phyloP scores from a whole-genome alignment of 2,888 invertebrate genomes.

The Teinopalpus imperialis region DNA sequence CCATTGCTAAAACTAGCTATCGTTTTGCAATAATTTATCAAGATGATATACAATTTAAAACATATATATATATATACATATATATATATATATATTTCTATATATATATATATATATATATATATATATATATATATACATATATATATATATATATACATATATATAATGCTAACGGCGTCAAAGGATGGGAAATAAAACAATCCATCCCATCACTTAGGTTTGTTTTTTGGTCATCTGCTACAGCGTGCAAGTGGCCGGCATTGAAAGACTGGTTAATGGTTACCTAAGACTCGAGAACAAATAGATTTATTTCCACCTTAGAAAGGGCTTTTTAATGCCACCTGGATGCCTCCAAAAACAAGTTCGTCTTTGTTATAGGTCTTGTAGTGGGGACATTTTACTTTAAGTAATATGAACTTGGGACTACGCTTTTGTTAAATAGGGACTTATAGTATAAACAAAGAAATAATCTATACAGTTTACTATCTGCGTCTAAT shows the following conservation, averaged over 20 bases:
- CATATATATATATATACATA: no score
- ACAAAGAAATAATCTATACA: no score
- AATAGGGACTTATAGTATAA: slow-evolving; percentile 17
- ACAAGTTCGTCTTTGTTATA: slow-evolving; percentile 12
- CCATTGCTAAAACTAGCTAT: no score
- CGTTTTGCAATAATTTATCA: no score
- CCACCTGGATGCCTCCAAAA: slow-evolving; percentile 11
- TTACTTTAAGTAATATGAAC: slow-evolving; percentile 8
- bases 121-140: no score
- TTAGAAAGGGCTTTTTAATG: slow-evolving; percentile 20
- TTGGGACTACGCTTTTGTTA: neutral
- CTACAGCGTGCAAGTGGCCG: slow-evolving; percentile 73
- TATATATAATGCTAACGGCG: slow-evolving; percentile 50
- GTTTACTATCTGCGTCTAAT: no score
- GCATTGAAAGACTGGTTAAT: slow-evolving; percentile 57
- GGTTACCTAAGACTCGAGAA: slow-evolving; percentile 35
- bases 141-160: no score
- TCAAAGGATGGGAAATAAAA: slow-evolving; percentile 74
- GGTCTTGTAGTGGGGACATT: slow-evolving; percentile 6
- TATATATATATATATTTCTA: no score
- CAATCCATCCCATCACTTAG: slow-evolving; percentile 78
- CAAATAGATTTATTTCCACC: slow-evolving; percentile 30
- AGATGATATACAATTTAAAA: no score
- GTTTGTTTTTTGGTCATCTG: slow-evolving; percentile 67
- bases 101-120: no score